These are phyloP conservation scores for Zoanthus sociatus DNA, from an alignment of 92 coral and sea anemone species.

Conservation along the genomic window DNA sequence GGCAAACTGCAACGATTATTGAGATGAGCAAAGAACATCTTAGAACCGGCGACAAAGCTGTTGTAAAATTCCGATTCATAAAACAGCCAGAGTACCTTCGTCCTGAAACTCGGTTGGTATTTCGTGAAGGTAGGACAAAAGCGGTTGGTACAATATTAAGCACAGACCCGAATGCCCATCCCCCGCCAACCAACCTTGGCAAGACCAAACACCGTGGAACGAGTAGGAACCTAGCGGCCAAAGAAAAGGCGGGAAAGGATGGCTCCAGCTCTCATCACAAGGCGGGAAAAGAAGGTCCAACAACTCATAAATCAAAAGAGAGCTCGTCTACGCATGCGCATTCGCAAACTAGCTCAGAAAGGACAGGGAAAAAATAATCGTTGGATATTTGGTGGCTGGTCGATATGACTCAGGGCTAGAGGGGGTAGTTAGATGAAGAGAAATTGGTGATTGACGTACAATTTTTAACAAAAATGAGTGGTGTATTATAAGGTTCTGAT, in stretches of 20 bases:
- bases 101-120: slow-evolving; percentile 96
- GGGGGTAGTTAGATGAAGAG: too few relatives aligned
- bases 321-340: slow-evolving; percentile 31
- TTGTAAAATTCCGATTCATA: slow-evolving; percentile 92
- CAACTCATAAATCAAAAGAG: slow-evolving; percentile 22
- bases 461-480: too few relatives aligned
- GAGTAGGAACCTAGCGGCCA: slow-evolving; percentile 70
- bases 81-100: slow-evolving; percentile 96
- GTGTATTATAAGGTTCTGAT: too few relatives aligned
- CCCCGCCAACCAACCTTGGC: slow-evolving; percentile 85
- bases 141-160: slow-evolving; percentile 96
- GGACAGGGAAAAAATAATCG: slow-evolving; percentile 34
- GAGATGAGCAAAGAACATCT: slow-evolving; percentile 90
- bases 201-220: slow-evolving; percentile 94
- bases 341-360: slow-evolving; percentile 15
- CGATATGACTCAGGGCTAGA: background rate
- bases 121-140: slow-evolving; percentile 98
- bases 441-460: too few relatives aligned
- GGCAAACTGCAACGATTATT: slow-evolving; percentile 96
- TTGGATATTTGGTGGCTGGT: background rate
- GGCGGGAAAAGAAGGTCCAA: slow-evolving; percentile 35
- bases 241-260: slow-evolving; percentile 76
- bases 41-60: slow-evolving; percentile 94
- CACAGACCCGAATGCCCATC: slow-evolving; percentile 87
- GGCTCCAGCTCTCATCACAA: slow-evolving; percentile 26